Conservation (phyloP, 2,888 invertebrate species). For the Aromia moschata region DNA sequence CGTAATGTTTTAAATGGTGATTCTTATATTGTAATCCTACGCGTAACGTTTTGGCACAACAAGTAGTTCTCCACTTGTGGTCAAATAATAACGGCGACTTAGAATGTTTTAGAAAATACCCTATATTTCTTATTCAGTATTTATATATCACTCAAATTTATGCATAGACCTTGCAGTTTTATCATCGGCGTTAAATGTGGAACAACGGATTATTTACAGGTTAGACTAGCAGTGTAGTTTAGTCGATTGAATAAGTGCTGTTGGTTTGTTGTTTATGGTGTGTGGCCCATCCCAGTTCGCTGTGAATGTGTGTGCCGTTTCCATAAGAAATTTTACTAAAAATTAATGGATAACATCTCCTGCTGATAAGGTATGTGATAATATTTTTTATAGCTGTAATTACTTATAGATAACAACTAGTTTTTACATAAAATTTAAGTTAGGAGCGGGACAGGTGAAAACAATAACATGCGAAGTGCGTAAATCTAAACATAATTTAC, state of each 20-base stretch:
- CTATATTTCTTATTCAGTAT: neutral
- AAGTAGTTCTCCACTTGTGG: slow-evolving; percentile 46
- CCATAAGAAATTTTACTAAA: slow-evolving; percentile 54
- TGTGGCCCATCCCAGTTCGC: slow-evolving; percentile 64
- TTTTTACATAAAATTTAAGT: too few species aligned
- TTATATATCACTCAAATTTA: neutral
- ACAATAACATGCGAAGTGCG: too few species aligned
- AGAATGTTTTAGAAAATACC: neutral
- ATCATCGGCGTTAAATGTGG: slow-evolving; percentile 31
- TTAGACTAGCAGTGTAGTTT: slow-evolving; percentile 41
- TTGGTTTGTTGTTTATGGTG: slow-evolving; percentile 61
- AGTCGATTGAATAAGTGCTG: slow-evolving; percentile 41
- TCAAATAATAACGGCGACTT: neutral
- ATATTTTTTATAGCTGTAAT: slow-evolving; percentile 14
- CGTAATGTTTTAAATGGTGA: slow-evolving; percentile 58
- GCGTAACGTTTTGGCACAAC: slow-evolving; percentile 42
- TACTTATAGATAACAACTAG: neutral
- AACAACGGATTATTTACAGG: slow-evolving; percentile 45
- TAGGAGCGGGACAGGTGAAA: too few species aligned
- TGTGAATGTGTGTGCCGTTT: slow-evolving; percentile 64
- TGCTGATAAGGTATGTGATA: slow-evolving; percentile 59
- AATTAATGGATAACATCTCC: slow-evolving; percentile 59
- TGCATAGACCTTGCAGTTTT: neutral
- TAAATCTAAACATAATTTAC: too few species aligned
- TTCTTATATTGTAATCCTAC: slow-evolving; percentile 52